A percentile compares a stretch with the other conserved stretches of the same genome.
Conservation (phyloP, 1,140 invertebrate species). For the Tetramorium simillimum region DNA sequence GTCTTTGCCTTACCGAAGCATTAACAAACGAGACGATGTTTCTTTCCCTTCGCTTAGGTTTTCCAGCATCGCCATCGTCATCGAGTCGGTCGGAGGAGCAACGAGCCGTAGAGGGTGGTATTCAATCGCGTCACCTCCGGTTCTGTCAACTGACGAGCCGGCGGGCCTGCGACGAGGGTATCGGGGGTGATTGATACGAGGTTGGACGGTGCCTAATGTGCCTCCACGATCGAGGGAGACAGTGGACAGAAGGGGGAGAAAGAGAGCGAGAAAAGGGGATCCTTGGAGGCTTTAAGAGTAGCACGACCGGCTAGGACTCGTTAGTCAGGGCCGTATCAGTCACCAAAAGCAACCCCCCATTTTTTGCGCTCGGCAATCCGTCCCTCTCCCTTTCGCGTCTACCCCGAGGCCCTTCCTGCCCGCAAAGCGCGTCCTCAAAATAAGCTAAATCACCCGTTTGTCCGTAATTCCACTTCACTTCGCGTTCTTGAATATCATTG, state of each 20-base stretch:
- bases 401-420: background rate
- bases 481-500: background rate
- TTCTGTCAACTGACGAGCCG: conserved; percentile 76
- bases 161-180: conserved; percentile 45
- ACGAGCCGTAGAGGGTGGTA: conserved; percentile 67
- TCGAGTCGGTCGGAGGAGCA: conserved; percentile 21
- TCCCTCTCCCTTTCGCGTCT: conserved; percentile 27
- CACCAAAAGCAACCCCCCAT: conserved; percentile 81
- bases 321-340: conserved; percentile 83
- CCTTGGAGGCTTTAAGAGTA: conserved; percentile 80
- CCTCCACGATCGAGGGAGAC: conserved; percentile 63
- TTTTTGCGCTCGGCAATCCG: conserved; percentile 74
- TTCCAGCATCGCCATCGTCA: conserved; percentile 60
- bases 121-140: conserved; percentile 83
- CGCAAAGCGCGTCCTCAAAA: conserved; percentile 76
- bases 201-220: conserved; percentile 82
- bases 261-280: conserved; percentile 74
- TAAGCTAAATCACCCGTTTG: conserved; percentile 82
- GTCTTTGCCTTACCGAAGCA: background rate
- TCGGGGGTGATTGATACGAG: conserved; percentile 81
- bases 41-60: conserved; percentile 45
- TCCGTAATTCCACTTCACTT: conserved; percentile 65
- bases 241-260: conserved; percentile 30
- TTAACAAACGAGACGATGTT: conserved; percentile 45
- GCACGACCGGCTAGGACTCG: conserved; percentile 80